Conservation (phyloP, 2,888 invertebrate species). For the Cyclophora albipunctata region DNA sequence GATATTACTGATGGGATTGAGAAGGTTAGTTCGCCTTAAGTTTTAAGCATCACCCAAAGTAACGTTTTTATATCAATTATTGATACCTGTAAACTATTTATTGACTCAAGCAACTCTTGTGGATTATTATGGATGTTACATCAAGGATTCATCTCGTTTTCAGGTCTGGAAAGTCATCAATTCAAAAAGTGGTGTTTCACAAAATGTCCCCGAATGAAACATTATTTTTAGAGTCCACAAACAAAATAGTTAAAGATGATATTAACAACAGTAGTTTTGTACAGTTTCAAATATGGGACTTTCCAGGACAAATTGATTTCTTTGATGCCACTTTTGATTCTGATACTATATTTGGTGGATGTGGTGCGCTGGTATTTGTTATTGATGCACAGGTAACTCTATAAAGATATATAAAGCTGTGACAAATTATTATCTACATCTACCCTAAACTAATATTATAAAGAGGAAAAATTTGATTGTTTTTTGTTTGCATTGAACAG, state of each 20-base stretch:
- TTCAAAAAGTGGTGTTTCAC: conserved; percentile 99
- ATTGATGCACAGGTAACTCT: conserved; percentile 92
- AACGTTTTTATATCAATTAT: neutral
- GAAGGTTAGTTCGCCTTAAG: conserved; percentile 76
- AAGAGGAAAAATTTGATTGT: no score
- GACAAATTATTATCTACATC: neutral
- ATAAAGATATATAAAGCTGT: neutral
- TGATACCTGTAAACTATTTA: no score
- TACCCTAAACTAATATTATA: no score
- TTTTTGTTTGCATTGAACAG: no score
- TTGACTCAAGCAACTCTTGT: neutral
- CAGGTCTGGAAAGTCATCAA: conserved; percentile 99
- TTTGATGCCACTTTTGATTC: conserved; percentile 97
- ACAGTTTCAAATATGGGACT: conserved; percentile 99
- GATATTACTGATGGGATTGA: conserved; percentile 94
- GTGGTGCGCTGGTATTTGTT: conserved; percentile 98
- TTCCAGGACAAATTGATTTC: conserved; percentile 99
- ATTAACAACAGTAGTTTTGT: conserved; percentile 97
- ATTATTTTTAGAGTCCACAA: conserved; percentile 97
- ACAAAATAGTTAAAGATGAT: conserved; percentile 98
- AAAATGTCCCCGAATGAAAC: conserved; percentile 99
- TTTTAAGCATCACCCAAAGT: neutral
- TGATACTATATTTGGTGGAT: conserved; percentile 96
- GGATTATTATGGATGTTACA: conserved; percentile 2
- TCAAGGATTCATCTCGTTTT: conserved; percentile 31